A percentile compares a stretch with the other conserved stretches of the same genome.
phyloP scores from a whole-genome alignment of 1,140 invertebrate genomes.

The Drosophila subpulchrella region DNA sequence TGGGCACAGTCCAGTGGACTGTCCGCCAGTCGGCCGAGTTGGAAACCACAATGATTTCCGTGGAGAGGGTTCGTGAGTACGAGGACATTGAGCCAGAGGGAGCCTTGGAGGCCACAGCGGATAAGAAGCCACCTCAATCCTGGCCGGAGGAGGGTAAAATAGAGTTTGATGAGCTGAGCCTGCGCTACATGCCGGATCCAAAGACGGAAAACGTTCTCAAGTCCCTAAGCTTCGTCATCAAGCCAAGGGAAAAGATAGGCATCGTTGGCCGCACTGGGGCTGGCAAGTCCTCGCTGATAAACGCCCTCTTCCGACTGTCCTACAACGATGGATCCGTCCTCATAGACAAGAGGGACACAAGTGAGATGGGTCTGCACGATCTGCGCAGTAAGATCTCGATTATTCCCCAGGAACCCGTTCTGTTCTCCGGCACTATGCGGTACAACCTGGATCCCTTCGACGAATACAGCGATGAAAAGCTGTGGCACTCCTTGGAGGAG shows the following conservation, averaged over 20 bases:
- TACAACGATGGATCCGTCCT: conserved; percentile 88
- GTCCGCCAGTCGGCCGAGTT: conserved; percentile 92
- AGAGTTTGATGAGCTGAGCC: conserved; percentile 87
- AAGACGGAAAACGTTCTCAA: conserved; percentile 87
- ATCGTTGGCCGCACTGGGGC: conserved; percentile 95
- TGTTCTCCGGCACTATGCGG: conserved; percentile 92
- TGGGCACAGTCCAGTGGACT: conserved; percentile 94
- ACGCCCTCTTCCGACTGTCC: conserved; percentile 84
- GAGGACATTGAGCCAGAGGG: conserved; percentile 89
- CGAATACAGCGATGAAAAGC: too few relatives aligned
- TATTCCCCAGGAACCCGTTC: conserved; percentile 95
- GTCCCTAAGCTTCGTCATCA: conserved; percentile 87
- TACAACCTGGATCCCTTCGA: conserved; percentile 93
- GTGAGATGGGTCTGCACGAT: conserved; percentile 88
- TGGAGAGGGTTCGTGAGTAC: conserved; percentile 92
- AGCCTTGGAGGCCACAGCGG: conserved; percentile 86
- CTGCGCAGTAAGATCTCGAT: conserved; percentile 93
- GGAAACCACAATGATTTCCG: conserved; percentile 93
- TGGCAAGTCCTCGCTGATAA: conserved; percentile 95
- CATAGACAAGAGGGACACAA: conserved; percentile 89
- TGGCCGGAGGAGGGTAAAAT: conserved; percentile 91
- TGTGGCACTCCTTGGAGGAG: too few relatives aligned
- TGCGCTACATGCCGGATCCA: conserved; percentile 89
- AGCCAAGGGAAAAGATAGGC: conserved; percentile 88
- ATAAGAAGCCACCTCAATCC: conserved; percentile 87